Conservation (phyloP, 2,888 invertebrate genomes). For the Drosophila siamana region DNA sequence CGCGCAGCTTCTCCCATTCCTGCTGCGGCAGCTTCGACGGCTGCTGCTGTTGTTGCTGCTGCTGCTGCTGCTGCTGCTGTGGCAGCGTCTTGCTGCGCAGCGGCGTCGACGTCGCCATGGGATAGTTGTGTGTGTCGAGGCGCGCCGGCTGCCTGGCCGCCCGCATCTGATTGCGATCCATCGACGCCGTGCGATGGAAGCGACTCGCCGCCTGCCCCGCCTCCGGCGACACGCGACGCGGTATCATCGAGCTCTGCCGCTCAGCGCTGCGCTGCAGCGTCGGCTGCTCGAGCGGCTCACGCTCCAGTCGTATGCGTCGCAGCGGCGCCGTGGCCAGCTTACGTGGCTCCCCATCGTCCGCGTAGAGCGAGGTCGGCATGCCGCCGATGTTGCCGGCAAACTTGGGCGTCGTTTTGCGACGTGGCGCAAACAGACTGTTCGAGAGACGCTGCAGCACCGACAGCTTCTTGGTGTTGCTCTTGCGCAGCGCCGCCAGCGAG, state of each 20-base stretch:
- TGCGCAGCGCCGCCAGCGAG: conserved; percentile 50
- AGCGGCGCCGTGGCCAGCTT: conserved; percentile 39
- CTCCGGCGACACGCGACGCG: conserved; percentile 66
- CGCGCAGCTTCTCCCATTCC: conserved; percentile 83
- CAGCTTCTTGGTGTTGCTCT: conserved; percentile 76
- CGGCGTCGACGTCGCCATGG: conserved; percentile 63
- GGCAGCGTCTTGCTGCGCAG: conserved; percentile 24
- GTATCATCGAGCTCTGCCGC: conserved; percentile 78
- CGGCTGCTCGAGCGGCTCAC: conserved; percentile 26
- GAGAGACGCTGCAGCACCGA: conserved; percentile 84
- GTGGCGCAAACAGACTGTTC: conserved; percentile 83
- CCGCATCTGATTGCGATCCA: conserved; percentile 82
- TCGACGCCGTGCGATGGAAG: conserved; percentile 78
- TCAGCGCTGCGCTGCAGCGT: conserved; percentile 68
- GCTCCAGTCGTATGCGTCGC: background rate
- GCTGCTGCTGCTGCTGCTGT: conserved; percentile 3
- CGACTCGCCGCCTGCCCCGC: conserved; percentile 35
- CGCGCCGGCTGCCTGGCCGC: conserved; percentile 26
- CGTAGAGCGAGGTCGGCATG: conserved; percentile 70
- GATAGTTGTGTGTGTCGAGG: conserved; percentile 49
- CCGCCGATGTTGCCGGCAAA: conserved; percentile 42
- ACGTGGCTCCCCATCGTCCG: conserved; percentile 24
- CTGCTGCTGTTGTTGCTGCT: conserved; percentile 16
- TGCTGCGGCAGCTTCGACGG: conserved; percentile 9
- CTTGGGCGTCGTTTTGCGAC: conserved; percentile 84